Conservation (phyloP, 2,888 invertebrate genomes). For the Kuschelorhynchus macadamiae region DNA sequence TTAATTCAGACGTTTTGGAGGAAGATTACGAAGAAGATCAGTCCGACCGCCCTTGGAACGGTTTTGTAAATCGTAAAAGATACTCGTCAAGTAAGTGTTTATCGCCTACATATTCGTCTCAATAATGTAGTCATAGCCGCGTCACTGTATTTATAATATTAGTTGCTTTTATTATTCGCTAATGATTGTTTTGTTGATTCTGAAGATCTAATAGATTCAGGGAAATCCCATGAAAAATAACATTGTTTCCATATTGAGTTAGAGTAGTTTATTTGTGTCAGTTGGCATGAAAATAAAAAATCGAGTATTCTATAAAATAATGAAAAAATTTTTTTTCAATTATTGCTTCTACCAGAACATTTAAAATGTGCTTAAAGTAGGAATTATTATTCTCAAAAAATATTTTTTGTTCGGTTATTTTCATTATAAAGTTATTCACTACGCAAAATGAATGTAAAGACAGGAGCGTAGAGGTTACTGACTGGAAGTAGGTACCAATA, state of each 20-base stretch:
- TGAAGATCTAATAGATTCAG: neutral
- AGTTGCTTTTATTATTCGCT: slow-evolving; percentile 20
- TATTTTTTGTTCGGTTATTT: too few relatives aligned
- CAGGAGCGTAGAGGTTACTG: too few relatives aligned
- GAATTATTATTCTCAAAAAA: too few relatives aligned
- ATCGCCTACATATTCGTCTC: slow-evolving; percentile 29
- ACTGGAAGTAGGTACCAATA: too few relatives aligned
- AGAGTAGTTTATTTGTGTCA: neutral
- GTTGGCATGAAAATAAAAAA: neutral
- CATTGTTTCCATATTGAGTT: neutral
- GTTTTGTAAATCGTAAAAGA: slow-evolving; percentile 66
- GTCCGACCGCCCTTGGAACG: slow-evolving; percentile 50
- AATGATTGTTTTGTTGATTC: neutral
- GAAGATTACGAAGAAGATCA: slow-evolving; percentile 70
- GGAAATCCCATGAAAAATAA: neutral
- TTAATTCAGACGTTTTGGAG: slow-evolving; percentile 71
- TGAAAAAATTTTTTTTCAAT: neutral
- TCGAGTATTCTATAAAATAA: neutral
- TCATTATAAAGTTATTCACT: too few relatives aligned
- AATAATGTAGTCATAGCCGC: slow-evolving; percentile 19
- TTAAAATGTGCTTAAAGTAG: too few relatives aligned
- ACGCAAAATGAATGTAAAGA: too few relatives aligned
- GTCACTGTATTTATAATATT: slow-evolving; percentile 32
- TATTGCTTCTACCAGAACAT: too few relatives aligned
- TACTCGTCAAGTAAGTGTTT: slow-evolving; percentile 74